phyloP scores from a whole-genome alignment of 2,888 invertebrate genomes.

The Hirtodrosophila cameraria region DNA sequence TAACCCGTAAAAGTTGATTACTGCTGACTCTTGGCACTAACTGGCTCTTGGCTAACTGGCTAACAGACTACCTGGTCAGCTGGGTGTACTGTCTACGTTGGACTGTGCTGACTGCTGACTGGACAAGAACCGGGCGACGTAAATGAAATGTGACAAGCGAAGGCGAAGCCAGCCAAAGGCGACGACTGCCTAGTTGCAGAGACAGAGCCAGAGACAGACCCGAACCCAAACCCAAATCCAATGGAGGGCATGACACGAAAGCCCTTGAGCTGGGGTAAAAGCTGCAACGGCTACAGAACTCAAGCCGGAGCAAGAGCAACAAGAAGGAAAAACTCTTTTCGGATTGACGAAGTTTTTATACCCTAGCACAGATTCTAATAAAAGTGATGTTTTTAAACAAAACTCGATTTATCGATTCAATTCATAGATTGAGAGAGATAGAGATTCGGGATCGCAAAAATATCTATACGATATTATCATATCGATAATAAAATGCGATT shows the following conservation, averaged over 20 bases:
- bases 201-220: not conserved
- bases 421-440: too few relatives aligned
- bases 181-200: conserved; percentile 32
- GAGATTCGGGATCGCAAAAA: too few relatives aligned
- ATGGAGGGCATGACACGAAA: conserved; percentile 61
- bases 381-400: too few relatives aligned
- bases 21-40: conserved; percentile 39
- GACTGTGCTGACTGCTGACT: conserved; percentile 39
- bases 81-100: too few relatives aligned
- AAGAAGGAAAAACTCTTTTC: conserved; percentile 2
- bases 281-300: conserved; percentile 10
- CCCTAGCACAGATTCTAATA: too few relatives aligned
- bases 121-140: conserved; percentile 34
- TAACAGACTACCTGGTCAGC: conserved; percentile 10
- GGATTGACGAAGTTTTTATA: too few relatives aligned
- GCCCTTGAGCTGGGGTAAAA: conserved; percentile 48
- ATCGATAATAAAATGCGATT: too few relatives aligned
- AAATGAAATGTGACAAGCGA: conserved; percentile 66
- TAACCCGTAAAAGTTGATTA: conserved; percentile 72
- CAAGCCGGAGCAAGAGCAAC: conserved; percentile 1
- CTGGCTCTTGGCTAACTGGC: conserved; percentile 36
- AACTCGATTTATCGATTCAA: too few relatives aligned
- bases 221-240: conserved; percentile 17
- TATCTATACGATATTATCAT: too few relatives aligned
- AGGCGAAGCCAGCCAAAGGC: conserved; percentile 55